Evolutionary conservation across 2,888 invertebrate genomes (phyloP).

Genomic region (Erebia aethiops): DNA sequence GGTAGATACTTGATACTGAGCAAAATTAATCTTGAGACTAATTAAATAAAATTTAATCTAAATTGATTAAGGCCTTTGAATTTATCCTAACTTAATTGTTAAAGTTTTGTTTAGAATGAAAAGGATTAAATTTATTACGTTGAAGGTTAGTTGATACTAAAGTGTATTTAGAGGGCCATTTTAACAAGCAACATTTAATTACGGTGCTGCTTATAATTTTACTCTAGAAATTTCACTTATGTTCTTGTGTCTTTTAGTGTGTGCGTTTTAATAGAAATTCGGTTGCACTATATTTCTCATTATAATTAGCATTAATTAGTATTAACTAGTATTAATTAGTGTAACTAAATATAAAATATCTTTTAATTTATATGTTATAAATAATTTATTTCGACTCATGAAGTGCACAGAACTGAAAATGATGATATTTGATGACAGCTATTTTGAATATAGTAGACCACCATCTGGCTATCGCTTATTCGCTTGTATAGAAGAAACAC

Average conservation of each 20-base stretch:
- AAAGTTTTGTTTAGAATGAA: conserved; percentile 5
- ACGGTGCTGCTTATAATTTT: neutral
- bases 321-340: too few species aligned
- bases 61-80: conserved; percentile 5
- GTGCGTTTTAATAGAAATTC: neutral
- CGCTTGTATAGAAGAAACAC: too few species aligned
- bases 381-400: too few species aligned
- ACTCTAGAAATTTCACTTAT: neutral
- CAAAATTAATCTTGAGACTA: neutral
- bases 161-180: conserved; percentile 6
- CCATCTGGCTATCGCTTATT: too few species aligned
- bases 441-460: too few species aligned
- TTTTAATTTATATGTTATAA: too few species aligned
- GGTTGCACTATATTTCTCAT: neutral
- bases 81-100: conserved; percentile 17
- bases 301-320: too few species aligned
- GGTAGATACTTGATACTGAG: too few species aligned
- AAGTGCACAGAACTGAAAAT: too few species aligned
- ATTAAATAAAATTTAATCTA: neutral
- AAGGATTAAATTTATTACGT: conserved; percentile 3
- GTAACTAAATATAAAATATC: too few species aligned
- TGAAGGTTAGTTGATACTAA: conserved; percentile 9
- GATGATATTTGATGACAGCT: too few species aligned
- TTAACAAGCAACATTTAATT: conserved; percentile 5
- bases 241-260: too few species aligned